A percentile compares a stretch with the other conserved stretches of the same genome.
These are phyloP conservation scores for Silvanus unidentatus DNA, from an alignment of 2,888 invertebrate species.

Conservation along the genomic window DNA sequence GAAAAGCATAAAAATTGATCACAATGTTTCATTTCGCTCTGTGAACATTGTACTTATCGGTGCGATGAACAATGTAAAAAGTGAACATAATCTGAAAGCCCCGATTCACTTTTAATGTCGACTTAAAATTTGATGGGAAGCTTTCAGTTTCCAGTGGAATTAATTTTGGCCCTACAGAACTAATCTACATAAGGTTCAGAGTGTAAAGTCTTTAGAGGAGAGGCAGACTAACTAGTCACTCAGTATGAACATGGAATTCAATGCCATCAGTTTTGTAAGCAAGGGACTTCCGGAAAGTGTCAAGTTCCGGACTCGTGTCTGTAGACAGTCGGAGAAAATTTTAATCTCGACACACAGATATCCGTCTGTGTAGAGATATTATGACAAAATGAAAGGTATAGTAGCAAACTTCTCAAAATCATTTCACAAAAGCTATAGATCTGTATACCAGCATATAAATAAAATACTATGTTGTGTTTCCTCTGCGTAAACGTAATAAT, in stretches of 20 bases:
- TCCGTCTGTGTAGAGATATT: no score
- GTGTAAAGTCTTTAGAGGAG: background rate
- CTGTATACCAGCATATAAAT: no score
- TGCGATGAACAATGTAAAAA: no score
- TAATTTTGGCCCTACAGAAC: slow-evolving; percentile 17
- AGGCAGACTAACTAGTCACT: slow-evolving; percentile 1
- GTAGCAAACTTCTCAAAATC: no score
- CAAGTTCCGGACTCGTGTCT: slow-evolving; percentile 25
- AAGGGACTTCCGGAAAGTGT: slow-evolving; percentile 25
- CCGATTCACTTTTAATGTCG: slow-evolving; percentile 7
- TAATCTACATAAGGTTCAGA: slow-evolving; percentile 21
- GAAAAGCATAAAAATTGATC: no score
- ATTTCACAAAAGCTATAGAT: no score
- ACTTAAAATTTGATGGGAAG: slow-evolving; percentile 15
- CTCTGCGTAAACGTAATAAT: no score
- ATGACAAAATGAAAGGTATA: no score
- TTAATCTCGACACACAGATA: slow-evolving; percentile 25
- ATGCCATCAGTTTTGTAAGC: slow-evolving; percentile 13
- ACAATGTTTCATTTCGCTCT: no score
- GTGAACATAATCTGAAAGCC: no score
- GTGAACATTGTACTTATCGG: no score
- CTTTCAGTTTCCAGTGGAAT: slow-evolving; percentile 18
- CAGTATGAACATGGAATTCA: slow-evolving; percentile 21
- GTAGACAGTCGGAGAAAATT: slow-evolving; percentile 17
- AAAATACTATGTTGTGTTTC: no score